Percentiles rank a stretch among this genome's conserved stretches.
Conservation (phyloP, 2,797 vertebrate genomes). For the Liasis olivaceus region DNA sequence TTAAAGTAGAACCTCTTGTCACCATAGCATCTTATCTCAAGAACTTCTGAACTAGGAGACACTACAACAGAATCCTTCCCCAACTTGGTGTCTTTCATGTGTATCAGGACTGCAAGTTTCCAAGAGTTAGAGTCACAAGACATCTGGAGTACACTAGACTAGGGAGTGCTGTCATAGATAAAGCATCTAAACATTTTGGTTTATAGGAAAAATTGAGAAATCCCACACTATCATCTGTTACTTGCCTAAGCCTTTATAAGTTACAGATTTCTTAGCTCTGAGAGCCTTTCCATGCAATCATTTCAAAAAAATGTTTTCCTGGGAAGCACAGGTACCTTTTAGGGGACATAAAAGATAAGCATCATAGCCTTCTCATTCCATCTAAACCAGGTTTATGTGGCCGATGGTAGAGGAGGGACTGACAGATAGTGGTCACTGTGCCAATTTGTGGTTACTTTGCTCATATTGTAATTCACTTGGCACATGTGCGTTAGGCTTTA, state of each 20-base stretch:
- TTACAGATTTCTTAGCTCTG: slow-evolving; percentile 20
- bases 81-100: background rate
- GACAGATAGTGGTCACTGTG: background rate
- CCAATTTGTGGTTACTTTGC: slow-evolving; percentile 3
- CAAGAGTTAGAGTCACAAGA: background rate
- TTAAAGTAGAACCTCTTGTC: background rate
- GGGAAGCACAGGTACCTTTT: slow-evolving; percentile 14
- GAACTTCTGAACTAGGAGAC: background rate
- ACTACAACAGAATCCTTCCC: background rate
- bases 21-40: background rate
- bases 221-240: slow-evolving; percentile 12
- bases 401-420: background rate
- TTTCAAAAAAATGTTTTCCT: background rate
- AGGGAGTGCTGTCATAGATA: background rate
- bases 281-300: background rate
- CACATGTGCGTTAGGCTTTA: slow-evolving; percentile 7
- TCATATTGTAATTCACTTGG: background rate
- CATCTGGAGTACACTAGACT: background rate
- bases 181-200: background rate
- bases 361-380: background rate
- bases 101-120: background rate
- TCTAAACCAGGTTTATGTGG: background rate
- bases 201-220: background rate
- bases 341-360: slow-evolving; percentile 24
- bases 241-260: slow-evolving; percentile 24